Percentiles rank a stretch among this genome's conserved stretches.
These are phyloP conservation scores for Myrmecobius fasciatus DNA, from an alignment of 2,113 vertebrate genomes.

Conservation along the genomic window DNA sequence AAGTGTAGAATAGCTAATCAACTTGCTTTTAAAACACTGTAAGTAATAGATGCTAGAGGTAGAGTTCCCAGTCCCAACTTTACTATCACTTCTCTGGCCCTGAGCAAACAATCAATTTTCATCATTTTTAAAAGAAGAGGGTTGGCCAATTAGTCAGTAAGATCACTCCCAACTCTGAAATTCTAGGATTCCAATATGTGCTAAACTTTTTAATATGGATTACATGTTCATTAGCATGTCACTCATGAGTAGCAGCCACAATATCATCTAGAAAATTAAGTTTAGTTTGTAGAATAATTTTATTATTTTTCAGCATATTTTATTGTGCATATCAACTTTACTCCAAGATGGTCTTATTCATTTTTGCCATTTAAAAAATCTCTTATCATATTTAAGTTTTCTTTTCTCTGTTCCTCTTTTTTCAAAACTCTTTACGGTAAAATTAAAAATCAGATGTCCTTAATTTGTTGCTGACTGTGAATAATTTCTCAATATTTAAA, in stretches of 20 bases:
- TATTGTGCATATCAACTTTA: background rate
- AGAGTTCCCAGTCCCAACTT: background rate
- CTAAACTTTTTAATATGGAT: background rate
- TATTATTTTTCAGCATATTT: background rate
- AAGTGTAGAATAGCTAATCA: background rate
- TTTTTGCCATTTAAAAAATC: background rate
- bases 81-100: background rate
- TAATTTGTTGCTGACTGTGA: background rate
- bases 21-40: background rate
- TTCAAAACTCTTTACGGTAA: background rate
- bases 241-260: background rate
- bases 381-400: background rate
- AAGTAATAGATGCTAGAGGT: background rate
- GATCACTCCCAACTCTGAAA: background rate
- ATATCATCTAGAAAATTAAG: background rate
- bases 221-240: background rate
- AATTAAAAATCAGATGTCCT: background rate
- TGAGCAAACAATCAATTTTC: background rate
- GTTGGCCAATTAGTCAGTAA: background rate
- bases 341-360: background rate
- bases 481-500: background rate
- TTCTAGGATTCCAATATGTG: background rate
- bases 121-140: background rate
- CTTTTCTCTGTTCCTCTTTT: background rate
- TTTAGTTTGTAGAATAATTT: background rate